A percentile compares a stretch with the other conserved stretches of the same genome.
phyloP scores from a whole-genome alignment of 2,888 invertebrate genomes.

The Copidosoma aretas region DNA sequence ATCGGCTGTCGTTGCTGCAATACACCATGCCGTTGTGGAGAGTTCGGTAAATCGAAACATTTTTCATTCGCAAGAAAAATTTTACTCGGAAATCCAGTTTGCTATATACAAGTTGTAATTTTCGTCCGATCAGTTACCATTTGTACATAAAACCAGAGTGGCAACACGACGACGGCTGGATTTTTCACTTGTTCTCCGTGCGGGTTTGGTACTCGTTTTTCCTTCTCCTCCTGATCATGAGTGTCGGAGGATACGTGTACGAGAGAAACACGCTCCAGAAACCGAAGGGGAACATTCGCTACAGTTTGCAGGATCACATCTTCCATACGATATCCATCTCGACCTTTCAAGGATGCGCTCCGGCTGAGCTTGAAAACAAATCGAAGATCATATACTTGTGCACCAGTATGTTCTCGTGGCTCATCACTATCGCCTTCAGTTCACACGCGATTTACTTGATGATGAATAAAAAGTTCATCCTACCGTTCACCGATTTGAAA shows the following conservation, averaged over 20 bases:
- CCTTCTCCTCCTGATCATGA: slow-evolving; percentile 9
- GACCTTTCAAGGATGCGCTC: slow-evolving; percentile 30
- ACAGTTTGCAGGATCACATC: slow-evolving; percentile 33
- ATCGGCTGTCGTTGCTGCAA: slow-evolving; percentile 31
- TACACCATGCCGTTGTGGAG: slow-evolving; percentile 44
- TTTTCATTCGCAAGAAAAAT: background rate
- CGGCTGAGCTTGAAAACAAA: slow-evolving; percentile 31
- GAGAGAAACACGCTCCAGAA: slow-evolving; percentile 16
- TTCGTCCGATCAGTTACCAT: slow-evolving; percentile 30
- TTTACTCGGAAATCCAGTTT: background rate
- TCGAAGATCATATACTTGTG: slow-evolving; percentile 32
- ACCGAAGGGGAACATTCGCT: background rate
- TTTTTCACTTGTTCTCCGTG: slow-evolving; percentile 30
- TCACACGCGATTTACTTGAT: slow-evolving; percentile 37
- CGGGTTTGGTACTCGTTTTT: slow-evolving; percentile 29
- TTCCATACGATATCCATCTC: slow-evolving; percentile 36
- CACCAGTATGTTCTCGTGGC: slow-evolving; percentile 39
- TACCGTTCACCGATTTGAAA: slow-evolving; percentile 34
- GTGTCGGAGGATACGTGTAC: slow-evolving; percentile 18
- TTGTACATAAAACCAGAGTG: slow-evolving; percentile 40
- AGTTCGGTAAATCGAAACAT: slow-evolving; percentile 33
- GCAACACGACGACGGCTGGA: slow-evolving; percentile 39
- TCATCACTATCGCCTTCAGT: slow-evolving; percentile 38
- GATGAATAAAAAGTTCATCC: slow-evolving; percentile 32
- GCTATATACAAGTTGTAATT: background rate